These are phyloP conservation scores for Frieseomelitta varia DNA, from an alignment of 1,140 invertebrate genomes.

Conservation along the genomic window DNA sequence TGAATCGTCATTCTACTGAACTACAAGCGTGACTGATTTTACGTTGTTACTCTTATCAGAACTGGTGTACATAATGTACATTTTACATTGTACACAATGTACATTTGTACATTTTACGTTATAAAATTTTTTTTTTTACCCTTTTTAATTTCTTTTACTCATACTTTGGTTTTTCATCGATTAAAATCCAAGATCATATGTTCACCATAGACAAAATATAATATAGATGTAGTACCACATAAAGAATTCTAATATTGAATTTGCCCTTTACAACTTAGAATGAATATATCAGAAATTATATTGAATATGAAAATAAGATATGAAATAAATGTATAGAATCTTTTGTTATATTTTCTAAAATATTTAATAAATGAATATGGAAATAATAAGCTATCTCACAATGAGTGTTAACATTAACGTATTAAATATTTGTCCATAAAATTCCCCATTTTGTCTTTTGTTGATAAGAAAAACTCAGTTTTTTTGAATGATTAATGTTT, in stretches of 20 bases:
- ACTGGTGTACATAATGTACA: no score
- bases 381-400: neutral
- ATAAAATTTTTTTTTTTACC: neutral
- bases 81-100: neutral
- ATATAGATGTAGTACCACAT: neutral
- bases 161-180: neutral
- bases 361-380: no score
- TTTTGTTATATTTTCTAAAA: neutral
- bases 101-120: neutral
- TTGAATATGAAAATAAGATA: neutral
- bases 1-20: conserved; percentile 16
- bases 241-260: neutral
- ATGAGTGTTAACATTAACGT: neutral
- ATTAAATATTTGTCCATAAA: neutral
- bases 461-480: neutral
- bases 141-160: neutral
- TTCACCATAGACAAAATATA: neutral
- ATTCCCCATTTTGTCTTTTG: neutral
- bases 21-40: neutral
- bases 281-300: neutral
- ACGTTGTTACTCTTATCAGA: conserved; percentile 13
- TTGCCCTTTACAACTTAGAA: neutral
- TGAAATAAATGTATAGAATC: neutral
- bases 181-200: neutral
- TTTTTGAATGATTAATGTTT: neutral